Percentiles rank a stretch among this genome's conserved stretches.
These are phyloP conservation scores for Cliona cf. orientalis DNA, from an alignment of 37 sponge, comb jelly and placozoan species.

Conservation along the genomic window DNA sequence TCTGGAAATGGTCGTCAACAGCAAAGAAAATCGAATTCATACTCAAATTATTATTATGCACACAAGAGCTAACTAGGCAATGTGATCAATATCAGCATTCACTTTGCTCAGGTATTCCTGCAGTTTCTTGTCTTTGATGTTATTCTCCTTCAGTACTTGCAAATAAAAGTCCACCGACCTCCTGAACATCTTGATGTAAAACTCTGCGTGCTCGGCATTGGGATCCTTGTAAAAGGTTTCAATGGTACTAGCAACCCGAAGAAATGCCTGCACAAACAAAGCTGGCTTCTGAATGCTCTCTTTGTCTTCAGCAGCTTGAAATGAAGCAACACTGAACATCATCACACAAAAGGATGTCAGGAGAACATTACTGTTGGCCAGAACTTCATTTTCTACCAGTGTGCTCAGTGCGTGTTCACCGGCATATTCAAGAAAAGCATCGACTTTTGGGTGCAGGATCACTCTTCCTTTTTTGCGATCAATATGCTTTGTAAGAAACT, in stretches of 20 bases:
- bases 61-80: background rate
- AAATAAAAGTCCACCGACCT: background rate
- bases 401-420: background rate
- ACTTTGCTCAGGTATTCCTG: background rate
- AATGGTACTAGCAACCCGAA: slow-evolving; percentile 34
- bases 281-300: slow-evolving; percentile 15
- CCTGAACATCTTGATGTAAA: background rate
- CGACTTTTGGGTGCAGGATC: background rate
- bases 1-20: too few relatives aligned
- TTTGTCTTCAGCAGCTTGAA: slow-evolving; percentile 8
- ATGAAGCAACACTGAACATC: slow-evolving; percentile 51
- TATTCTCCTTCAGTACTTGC: background rate
- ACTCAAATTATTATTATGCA: background rate
- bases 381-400: slow-evolving; percentile 12
- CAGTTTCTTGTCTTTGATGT: background rate
- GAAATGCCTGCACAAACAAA: slow-evolving; percentile 31
- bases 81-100: background rate
- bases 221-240: background rate
- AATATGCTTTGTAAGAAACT: background rate
- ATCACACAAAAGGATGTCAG: slow-evolving; percentile 26
- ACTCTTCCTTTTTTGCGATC: background rate
- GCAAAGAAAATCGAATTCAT: too few relatives aligned
- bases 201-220: background rate
- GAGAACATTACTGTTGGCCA: slow-evolving; percentile 1
- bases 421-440: background rate